phyloP scores from a whole-genome alignment of 1,140 invertebrate genomes.

The Myzus persicae region DNA sequence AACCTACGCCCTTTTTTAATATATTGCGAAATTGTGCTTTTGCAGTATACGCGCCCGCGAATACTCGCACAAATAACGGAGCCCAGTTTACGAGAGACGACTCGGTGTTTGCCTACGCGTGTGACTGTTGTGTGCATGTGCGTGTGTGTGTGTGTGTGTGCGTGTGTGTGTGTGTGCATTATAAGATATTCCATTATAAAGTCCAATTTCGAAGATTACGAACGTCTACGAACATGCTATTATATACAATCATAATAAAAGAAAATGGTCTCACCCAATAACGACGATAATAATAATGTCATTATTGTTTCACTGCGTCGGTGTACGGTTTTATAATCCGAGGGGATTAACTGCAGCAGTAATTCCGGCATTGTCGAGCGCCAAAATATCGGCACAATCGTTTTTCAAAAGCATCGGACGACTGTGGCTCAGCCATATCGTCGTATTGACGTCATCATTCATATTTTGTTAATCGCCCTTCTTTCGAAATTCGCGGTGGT shows the following conservation, averaged over 20 bases:
- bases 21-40: conserved; percentile 48
- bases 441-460: not conserved
- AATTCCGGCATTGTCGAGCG: not conserved
- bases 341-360: not conserved
- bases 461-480: not conserved
- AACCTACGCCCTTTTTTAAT: conserved; percentile 44
- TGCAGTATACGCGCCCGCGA: not conserved
- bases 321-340: not conserved
- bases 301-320: conserved; percentile 20
- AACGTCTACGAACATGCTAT: conserved; percentile 31
- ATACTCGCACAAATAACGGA: not conserved
- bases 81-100: not conserved
- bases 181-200: conserved; percentile 48
- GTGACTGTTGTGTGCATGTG: not conserved
- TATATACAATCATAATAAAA: conserved; percentile 43
- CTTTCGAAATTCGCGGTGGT: not conserved
- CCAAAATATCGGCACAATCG: not conserved
- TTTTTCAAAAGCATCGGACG: not conserved
- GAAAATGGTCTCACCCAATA: not conserved
- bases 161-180: not conserved
- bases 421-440: not conserved
- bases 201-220: conserved; percentile 39
- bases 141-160: not conserved
- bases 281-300: not conserved
- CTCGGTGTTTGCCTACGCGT: not conserved